A percentile compares a stretch with the other conserved stretches of the same genome.
These are phyloP conservation scores for Tryphoninae sp. DNA, from an alignment of 2,888 invertebrate genomes.

Conservation along the genomic window DNA sequence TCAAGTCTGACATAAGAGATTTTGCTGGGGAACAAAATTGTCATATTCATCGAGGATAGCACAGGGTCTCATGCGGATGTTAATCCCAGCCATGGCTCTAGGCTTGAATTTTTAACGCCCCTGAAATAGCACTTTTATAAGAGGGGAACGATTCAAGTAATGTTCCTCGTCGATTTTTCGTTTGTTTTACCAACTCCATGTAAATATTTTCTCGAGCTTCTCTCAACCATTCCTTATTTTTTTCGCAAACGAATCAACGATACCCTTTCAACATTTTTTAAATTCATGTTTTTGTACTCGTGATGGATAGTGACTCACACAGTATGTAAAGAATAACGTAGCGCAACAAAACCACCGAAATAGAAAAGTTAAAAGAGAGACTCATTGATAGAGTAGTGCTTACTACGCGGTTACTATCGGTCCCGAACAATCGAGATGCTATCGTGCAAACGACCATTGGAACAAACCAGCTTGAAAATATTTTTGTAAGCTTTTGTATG, in stretches of 20 bases:
- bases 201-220: constrained; percentile 51
- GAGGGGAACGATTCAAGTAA: constrained; percentile 1
- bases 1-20: constrained; percentile 79
- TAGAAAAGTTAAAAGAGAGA: constrained; percentile 8
- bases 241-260: constrained; percentile 14
- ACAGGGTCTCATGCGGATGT: constrained; percentile 54
- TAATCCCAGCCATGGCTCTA: constrained; percentile 29
- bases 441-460: constrained; percentile 1
- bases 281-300: constrained; percentile 30
- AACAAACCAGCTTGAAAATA: constrained; percentile 66
- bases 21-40: constrained; percentile 71
- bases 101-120: background rate
- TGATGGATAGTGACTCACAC: constrained; percentile 20
- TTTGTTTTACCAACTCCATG: constrained; percentile 33
- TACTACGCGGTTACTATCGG: constrained; percentile 8
- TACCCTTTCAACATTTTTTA: constrained; percentile 14
- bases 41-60: constrained; percentile 67
- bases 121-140: background rate
- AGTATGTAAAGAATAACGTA: constrained; percentile 7
- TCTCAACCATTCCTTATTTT: constrained; percentile 50
- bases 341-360: constrained; percentile 26
- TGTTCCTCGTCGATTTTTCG: constrained; percentile 16
- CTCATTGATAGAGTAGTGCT: constrained; percentile 8
- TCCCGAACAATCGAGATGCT: background rate
- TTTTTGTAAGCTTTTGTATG: constrained; percentile 76